These are phyloP conservation scores for Heterochromis multidens DNA, from an alignment of 2,113 vertebrate genomes.

Conservation along the genomic window DNA sequence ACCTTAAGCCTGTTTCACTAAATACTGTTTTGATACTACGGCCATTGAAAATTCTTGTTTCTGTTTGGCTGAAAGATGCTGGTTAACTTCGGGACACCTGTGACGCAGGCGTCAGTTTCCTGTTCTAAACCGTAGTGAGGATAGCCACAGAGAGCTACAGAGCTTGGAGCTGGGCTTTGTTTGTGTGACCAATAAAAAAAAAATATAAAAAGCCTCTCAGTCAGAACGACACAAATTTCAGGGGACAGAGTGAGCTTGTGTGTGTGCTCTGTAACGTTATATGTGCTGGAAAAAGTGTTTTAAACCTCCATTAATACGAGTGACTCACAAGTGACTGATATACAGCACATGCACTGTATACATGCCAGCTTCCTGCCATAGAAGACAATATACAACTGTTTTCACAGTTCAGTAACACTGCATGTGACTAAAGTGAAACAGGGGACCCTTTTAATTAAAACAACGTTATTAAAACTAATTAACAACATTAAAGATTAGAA, in stretches of 20 bases:
- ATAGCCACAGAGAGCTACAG: neutral
- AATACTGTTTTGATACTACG: neutral
- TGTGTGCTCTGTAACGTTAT: neutral
- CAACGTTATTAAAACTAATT: neutral
- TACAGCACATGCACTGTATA: neutral
- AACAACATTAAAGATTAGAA: neutral
- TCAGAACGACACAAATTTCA: neutral
- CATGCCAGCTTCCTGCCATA: neutral
- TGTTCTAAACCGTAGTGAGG: neutral
- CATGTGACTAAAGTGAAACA: neutral
- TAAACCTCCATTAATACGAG: neutral
- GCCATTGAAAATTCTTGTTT: accelerated
- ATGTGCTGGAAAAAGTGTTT: neutral
- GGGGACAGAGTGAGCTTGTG: neutral
- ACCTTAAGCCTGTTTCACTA: neutral
- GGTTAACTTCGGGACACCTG: too few species aligned
- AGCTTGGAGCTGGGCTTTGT: neutral
- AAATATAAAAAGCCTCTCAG: neutral
- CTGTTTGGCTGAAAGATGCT: neutral
- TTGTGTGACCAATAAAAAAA: neutral
- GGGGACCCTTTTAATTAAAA: neutral
- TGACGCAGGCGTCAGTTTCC: neutral
- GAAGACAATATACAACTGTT: neutral
- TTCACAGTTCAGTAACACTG: too few species aligned
- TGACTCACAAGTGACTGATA: neutral